Conservation (phyloP, 1,140 invertebrate genomes). For the Pteromalus puparum region DNA sequence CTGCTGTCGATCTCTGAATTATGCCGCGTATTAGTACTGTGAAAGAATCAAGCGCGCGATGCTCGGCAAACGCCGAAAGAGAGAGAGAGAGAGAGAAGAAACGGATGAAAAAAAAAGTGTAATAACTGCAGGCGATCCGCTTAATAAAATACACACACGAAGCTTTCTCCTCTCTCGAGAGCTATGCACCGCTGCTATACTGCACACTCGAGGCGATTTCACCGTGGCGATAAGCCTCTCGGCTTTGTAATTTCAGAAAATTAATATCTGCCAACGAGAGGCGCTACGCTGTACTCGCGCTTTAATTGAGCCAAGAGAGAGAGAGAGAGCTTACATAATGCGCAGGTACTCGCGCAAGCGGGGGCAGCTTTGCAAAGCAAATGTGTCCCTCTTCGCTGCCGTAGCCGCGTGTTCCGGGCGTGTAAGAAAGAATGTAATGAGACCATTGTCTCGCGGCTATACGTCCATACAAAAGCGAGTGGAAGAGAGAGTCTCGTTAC, state of each 20-base stretch:
- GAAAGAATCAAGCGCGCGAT: background rate
- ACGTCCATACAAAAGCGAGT: background rate
- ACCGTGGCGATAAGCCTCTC: conserved; percentile 28
- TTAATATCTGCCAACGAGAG: conserved; percentile 37
- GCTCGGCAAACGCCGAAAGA: no score
- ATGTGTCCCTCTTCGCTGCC: background rate
- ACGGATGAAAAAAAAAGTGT: background rate
- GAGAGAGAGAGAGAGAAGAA: background rate
- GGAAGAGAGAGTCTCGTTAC: conserved; percentile 35
- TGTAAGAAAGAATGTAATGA: conserved; percentile 60
- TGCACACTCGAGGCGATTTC: conserved; percentile 19
- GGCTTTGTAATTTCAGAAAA: conserved; percentile 28
- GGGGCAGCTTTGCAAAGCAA: conserved; percentile 9
- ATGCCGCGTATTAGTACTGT: no score
- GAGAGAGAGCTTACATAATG: background rate
- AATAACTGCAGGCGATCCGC: conserved; percentile 6
- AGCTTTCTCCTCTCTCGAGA: background rate
- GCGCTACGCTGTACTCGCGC: background rate
- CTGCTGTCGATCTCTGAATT: no score
- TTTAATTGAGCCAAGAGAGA: conserved; percentile 28
- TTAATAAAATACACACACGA: conserved; percentile 16
- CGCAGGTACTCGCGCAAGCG: background rate
- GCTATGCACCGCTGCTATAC: background rate
- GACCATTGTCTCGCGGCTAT: conserved; percentile 57
- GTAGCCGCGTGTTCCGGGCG: background rate